These are phyloP conservation scores for Yasuhikotakia modesta DNA, from an alignment of 2,797 vertebrate genomes.

Conservation along the genomic window DNA sequence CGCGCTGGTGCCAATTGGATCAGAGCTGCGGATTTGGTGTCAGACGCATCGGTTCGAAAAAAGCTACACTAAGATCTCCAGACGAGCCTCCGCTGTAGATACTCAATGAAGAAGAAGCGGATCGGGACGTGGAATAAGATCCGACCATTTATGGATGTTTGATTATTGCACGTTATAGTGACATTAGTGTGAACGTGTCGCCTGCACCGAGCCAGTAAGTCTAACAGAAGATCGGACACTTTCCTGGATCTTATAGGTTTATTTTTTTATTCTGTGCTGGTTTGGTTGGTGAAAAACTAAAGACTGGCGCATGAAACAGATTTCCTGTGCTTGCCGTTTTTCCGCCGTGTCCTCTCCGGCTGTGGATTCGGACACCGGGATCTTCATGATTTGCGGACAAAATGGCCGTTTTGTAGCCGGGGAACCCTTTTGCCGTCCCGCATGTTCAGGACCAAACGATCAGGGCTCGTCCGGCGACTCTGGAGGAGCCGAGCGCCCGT, in stretches of 20 bases:
- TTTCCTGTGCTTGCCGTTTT: slow-evolving; percentile 75
- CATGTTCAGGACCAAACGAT: slow-evolving; percentile 99
- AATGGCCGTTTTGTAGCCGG: slow-evolving; percentile 97
- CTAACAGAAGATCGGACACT: neutral
- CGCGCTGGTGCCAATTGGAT: slow-evolving; percentile 46
- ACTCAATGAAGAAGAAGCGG: slow-evolving; percentile 61
- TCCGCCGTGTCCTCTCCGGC: slow-evolving; percentile 78
- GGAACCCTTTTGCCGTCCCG: slow-evolving; percentile 92
- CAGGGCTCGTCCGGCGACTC: slow-evolving; percentile 97
- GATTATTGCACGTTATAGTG: neutral
- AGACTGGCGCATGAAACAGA: slow-evolving; percentile 92
- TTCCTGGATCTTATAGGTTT: neutral
- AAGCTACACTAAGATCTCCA: neutral
- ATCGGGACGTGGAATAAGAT: slow-evolving; percentile 83
- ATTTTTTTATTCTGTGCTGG: slow-evolving; percentile 52
- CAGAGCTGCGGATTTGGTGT: slow-evolving; percentile 34
- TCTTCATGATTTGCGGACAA: slow-evolving; percentile 98
- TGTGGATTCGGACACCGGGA: slow-evolving; percentile 90
- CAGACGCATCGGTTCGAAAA: slow-evolving; percentile 37
- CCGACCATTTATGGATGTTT: slow-evolving; percentile 32
- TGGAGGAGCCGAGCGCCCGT: slow-evolving; percentile 95
- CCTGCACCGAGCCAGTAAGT: neutral
- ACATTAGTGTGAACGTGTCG: neutral
- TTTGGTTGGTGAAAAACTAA: slow-evolving; percentile 65
- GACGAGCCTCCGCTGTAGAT: slow-evolving; percentile 49